Evolutionary conservation across 2,113 vertebrate species (phyloP).

Genomic region (Podocnemis expansa): DNA sequence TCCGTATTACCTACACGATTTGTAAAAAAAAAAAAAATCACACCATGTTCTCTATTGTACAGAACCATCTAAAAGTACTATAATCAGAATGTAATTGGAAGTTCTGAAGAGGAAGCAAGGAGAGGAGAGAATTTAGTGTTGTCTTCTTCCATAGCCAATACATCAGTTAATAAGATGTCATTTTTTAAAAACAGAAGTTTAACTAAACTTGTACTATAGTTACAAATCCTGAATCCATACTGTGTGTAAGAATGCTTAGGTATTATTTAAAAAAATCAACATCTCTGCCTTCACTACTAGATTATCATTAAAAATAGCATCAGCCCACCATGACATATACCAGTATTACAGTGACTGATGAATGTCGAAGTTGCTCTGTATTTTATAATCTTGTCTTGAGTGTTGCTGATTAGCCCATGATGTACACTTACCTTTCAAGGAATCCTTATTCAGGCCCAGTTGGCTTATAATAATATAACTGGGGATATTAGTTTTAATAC

Average conservation of each 20-base stretch:
- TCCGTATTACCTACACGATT: not conserved
- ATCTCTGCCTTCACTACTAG: not conserved
- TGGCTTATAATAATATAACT: slow-evolving; percentile 87
- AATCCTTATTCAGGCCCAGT: slow-evolving; percentile 85
- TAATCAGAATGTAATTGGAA: not conserved
- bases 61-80: not conserved
- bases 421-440: slow-evolving; percentile 80
- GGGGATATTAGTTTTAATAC: slow-evolving; percentile 87
- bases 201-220: not conserved
- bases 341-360: not conserved
- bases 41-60: not conserved
- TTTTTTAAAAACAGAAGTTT: not conserved
- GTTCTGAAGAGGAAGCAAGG: not conserved
- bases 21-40: not conserved
- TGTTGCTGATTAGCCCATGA: not conserved
- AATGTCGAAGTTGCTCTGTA: not conserved
- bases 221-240: not conserved
- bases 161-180: not conserved
- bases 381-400: not conserved
- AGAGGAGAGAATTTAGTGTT: not conserved
- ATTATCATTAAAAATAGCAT: not conserved
- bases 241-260: not conserved
- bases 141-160: not conserved
- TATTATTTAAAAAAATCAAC: not conserved
- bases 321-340: not conserved